Base-by-base conservation (phyloP, 30 jellyfish, hydroid and myxozoan species). In the Hydractinia echinata region DNA sequence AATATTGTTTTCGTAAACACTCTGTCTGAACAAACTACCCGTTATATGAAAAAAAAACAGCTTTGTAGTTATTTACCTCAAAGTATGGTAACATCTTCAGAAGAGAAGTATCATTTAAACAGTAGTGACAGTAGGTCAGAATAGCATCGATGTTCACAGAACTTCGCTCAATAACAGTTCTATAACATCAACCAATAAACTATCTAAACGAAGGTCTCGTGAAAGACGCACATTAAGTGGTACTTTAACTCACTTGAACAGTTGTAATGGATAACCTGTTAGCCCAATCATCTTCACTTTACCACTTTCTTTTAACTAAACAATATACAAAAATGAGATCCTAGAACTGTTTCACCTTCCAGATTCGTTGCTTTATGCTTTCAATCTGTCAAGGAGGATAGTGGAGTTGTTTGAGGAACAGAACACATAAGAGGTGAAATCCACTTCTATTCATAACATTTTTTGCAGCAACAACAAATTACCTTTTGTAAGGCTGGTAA, bases 401-500 rank as follows among this genome's bases (percentile, higher is more conserved):
- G 44, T 1, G 44, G 2, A 30, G 44, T 30, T 30, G 44, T 30
- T 30, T 30, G 2, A 30, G 44, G 44, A 30, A 30, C 2, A 30
- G 2, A 30, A 30, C 44, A 30, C 44, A n/a, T n/a, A n/a, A 30
- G 44, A 30, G 44, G 44, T 30, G 2, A 30, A 30, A 30, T 30
- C 44, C 2, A 30, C 44, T 30, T 30, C 44, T 30, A 30, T 30
- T 30, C 44, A 30, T 30, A 30, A 30, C 44, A 30, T 30, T 30
- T 30, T 30, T 1, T 30, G 44, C 2, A 30, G 44, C 44, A 30
- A 30, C 44, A 30, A 30, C 14, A 10, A 39, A 54, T 4, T 58
- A 90, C 97, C 94, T 82, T 79, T 51, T 90, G 91, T 52, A 91
- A 76, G 5, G 97, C 97, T 5, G 97, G 97, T 52, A 91, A 79